phyloP scores from a whole-genome alignment of 2,888 invertebrate species.

The Parnassius smintheus region DNA sequence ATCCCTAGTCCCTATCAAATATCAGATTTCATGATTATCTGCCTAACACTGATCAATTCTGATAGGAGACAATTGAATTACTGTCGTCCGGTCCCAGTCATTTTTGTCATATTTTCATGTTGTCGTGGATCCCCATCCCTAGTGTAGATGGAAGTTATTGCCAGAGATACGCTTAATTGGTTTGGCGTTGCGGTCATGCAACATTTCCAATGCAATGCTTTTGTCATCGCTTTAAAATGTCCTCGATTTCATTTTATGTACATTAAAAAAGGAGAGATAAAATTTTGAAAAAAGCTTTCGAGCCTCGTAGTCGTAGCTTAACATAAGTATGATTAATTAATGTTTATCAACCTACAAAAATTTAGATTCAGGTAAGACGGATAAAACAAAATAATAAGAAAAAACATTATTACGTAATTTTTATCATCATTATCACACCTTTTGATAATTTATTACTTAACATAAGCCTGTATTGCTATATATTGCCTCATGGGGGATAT shows the following conservation, averaged over 20 bases:
- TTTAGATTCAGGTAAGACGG: no score
- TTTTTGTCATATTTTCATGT: slow-evolving; percentile 72
- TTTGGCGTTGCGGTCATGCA: slow-evolving; percentile 74
- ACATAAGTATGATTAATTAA: no score
- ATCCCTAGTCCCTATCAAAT: slow-evolving; percentile 61
- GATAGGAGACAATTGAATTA: slow-evolving; percentile 77
- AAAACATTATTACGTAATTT: no score
- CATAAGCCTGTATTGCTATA: no score
- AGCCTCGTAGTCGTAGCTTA: neutral
- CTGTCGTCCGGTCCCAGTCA: slow-evolving; percentile 67
- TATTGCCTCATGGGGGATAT: no score
- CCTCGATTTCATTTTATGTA: slow-evolving; percentile 52
- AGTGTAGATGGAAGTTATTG: slow-evolving; percentile 59
- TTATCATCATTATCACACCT: no score
- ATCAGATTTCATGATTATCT: slow-evolving; percentile 78
- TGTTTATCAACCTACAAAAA: no score
- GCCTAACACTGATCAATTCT: slow-evolving; percentile 71
- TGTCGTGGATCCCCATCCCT: slow-evolving; percentile 42
- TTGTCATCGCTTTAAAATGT: slow-evolving; percentile 75
- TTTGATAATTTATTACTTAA: no score
- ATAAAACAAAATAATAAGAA: no score
- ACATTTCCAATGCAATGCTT: slow-evolving; percentile 76
- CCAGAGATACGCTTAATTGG: slow-evolving; percentile 76
- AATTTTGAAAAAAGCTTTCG: slow-evolving; percentile 20
- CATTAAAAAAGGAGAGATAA: slow-evolving; percentile 56